Percentiles rank a stretch among this genome's conserved stretches.
Evolutionary conservation across 1,140 invertebrate genomes (phyloP).

Genomic region (Hydropsyche tenuis): DNA sequence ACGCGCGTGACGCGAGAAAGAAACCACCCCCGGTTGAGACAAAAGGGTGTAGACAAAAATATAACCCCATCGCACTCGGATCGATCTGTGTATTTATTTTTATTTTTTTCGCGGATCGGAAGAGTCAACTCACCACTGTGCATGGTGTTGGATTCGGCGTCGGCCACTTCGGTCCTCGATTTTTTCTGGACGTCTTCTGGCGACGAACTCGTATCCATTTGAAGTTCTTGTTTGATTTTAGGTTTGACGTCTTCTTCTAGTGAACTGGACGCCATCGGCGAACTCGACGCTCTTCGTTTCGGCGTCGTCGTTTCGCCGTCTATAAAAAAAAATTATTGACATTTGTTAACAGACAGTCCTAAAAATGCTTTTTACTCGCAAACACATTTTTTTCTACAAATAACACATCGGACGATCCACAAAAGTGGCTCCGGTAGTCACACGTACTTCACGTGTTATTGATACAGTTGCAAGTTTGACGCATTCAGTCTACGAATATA

Average conservation of each 20-base stretch:
- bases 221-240: constrained; percentile 74
- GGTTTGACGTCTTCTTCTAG: constrained; percentile 74
- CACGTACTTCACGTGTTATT: constrained; percentile 34
- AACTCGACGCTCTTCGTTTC: constrained; percentile 69
- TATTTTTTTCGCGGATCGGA: too few relatives aligned
- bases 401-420: too few relatives aligned
- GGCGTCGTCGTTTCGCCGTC: constrained; percentile 66
- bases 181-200: constrained; percentile 70
- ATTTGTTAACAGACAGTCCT: too few relatives aligned
- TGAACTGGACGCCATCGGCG: constrained; percentile 67
- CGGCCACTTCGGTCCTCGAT: constrained; percentile 78
- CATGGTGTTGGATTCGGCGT: constrained; percentile 87
- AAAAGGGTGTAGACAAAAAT: constrained; percentile 2
- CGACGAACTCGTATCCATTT: constrained; percentile 67
- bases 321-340: constrained; percentile 33
- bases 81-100: neutral
- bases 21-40: constrained; percentile 1
- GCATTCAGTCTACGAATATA: neutral
- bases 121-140: constrained; percentile 85
- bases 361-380: neutral
- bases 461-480: constrained; percentile 23
- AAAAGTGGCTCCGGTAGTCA: too few relatives aligned
- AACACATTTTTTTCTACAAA: constrained; percentile 30
- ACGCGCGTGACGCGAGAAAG: constrained; percentile 29
- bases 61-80: too few relatives aligned